Evolutionary conservation across 1,140 invertebrate species (phyloP).

Genomic region (Hestina assimilis): DNA sequence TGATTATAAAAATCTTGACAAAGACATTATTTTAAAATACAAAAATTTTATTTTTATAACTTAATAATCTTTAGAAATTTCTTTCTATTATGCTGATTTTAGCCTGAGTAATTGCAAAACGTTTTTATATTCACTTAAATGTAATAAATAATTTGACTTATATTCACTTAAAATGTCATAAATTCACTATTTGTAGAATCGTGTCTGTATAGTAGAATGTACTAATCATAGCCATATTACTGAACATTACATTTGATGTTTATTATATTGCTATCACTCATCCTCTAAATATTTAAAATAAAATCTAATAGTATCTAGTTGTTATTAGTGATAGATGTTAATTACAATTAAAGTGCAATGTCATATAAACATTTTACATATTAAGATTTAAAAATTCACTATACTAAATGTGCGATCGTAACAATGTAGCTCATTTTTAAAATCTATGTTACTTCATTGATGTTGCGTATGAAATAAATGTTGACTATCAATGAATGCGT

Average conservation of each 20-base stretch:
- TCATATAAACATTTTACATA: not conserved
- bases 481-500: constrained; percentile 35
- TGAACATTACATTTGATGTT: too few relatives aligned
- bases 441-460: constrained; percentile 39
- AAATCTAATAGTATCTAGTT: not conserved
- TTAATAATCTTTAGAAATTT: not conserved
- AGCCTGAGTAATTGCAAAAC: too few relatives aligned
- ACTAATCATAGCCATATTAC: too few relatives aligned
- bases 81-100: too few relatives aligned
- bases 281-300: not conserved
- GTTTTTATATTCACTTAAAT: too few relatives aligned
- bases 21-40: constrained; percentile 8
- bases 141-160: too few relatives aligned
- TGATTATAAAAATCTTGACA: constrained; percentile 16
- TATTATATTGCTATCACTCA: too few relatives aligned
- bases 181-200: too few relatives aligned
- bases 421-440: constrained; percentile 8
- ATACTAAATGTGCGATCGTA: constrained; percentile 2
- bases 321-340: not conserved
- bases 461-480: constrained; percentile 50
- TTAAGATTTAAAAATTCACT: not conserved
- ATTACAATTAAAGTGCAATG: not conserved
- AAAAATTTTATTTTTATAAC: not conserved
- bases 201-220: too few relatives aligned
- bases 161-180: too few relatives aligned